Conservation (phyloP, 2,888 invertebrate genomes). For the Scaptomyza cyrtandrae region DNA sequence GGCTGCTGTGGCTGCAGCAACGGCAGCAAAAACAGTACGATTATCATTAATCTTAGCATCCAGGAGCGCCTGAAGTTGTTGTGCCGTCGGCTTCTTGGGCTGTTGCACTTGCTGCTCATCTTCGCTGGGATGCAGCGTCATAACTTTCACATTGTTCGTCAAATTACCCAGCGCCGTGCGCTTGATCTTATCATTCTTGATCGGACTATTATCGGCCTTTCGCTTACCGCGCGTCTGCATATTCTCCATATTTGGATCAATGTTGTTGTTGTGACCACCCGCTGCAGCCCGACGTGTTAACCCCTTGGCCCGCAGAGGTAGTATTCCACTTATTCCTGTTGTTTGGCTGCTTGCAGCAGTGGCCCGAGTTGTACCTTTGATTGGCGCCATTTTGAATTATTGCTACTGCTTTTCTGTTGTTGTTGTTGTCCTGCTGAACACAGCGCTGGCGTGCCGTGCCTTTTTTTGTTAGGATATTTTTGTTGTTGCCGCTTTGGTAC, state of each 20-base stretch:
- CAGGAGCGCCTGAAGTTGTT: constrained; percentile 66
- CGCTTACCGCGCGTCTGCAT: constrained; percentile 87
- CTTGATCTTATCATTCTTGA: constrained; percentile 90
- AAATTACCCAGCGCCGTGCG: constrained; percentile 94
- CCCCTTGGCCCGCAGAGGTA: constrained; percentile 78
- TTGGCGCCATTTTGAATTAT: constrained; percentile 82
- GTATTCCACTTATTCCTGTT: constrained; percentile 55
- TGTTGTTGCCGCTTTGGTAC: constrained; percentile 22
- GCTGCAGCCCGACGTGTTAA: constrained; percentile 66
- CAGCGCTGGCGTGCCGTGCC: constrained; percentile 34
- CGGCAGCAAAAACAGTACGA: constrained; percentile 24
- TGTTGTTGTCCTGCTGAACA: constrained; percentile 46
- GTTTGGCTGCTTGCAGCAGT: constrained; percentile 49
- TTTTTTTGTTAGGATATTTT: constrained; percentile 5
- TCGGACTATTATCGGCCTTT: constrained; percentile 92
- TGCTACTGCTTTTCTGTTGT: constrained; percentile 9
- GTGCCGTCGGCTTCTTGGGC: constrained; percentile 69
- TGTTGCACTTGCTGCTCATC: constrained; percentile 72
- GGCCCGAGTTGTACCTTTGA: constrained; percentile 80
- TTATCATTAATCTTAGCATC: constrained; percentile 73
- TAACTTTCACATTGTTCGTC: constrained; percentile 87
- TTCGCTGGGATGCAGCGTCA: constrained; percentile 72
- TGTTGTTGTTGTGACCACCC: constrained; percentile 46
- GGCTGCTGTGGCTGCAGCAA: constrained; percentile 19
- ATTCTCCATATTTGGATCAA: constrained; percentile 81